These are phyloP conservation scores for Eustalomyia histrio DNA, from an alignment of 2,888 invertebrate species.

Conservation along the genomic window DNA sequence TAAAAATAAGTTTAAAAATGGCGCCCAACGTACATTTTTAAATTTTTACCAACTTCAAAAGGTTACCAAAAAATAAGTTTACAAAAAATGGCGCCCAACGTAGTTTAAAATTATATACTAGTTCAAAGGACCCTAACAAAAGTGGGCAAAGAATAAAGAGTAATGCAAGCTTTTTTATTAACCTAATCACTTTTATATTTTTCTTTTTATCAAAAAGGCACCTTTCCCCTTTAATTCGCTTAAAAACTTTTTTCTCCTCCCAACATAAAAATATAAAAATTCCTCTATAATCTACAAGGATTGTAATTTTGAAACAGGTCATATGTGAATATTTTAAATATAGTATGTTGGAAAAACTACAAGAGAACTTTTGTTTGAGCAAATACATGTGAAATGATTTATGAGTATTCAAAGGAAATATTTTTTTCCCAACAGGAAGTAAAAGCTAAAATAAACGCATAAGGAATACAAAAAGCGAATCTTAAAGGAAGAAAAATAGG, in stretches of 20 bases:
- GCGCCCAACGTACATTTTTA: no score
- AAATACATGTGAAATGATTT: slow-evolving; percentile 40
- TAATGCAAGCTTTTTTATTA: no score
- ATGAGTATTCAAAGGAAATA: slow-evolving; percentile 2
- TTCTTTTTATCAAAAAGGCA: neutral
- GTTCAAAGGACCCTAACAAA: no score
- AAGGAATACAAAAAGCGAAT: slow-evolving; percentile 15
- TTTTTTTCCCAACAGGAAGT: slow-evolving; percentile 34
- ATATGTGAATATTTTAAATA: slow-evolving; percentile 26
- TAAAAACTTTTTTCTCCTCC: neutral
- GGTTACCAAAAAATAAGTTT: no score
- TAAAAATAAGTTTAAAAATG: no score
- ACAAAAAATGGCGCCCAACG: no score
- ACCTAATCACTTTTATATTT: no score
- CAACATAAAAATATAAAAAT: neutral
- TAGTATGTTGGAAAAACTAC: neutral
- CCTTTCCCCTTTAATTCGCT: neutral
- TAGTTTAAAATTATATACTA: no score
- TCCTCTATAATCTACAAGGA: neutral
- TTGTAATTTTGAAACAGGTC: slow-evolving; percentile 15
- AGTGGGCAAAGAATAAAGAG: no score
- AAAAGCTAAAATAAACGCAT: neutral
- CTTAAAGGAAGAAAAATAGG: slow-evolving; percentile 28
- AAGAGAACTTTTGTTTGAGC: slow-evolving; percentile 23
- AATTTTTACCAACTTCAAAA: no score